Conservation (phyloP, 2,113 vertebrate genomes). For the Myotis brandtii region DNA sequence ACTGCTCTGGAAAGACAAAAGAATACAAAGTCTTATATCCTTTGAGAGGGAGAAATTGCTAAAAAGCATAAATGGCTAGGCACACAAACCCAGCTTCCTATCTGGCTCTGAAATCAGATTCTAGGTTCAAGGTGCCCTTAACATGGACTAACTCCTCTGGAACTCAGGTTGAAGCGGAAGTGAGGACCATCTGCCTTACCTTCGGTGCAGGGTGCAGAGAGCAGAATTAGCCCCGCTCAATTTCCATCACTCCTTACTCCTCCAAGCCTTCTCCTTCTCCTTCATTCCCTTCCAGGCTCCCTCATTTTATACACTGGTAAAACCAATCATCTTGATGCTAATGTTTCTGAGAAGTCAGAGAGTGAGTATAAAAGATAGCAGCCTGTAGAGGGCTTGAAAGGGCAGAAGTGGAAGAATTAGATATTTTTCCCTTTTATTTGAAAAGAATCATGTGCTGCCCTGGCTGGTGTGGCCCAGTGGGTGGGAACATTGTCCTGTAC, state of each 20-base stretch:
- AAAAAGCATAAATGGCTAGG: not conserved
- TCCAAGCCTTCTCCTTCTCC: not conserved
- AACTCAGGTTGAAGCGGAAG: not conserved
- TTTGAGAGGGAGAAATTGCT: not conserved
- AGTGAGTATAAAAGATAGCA: not conserved
- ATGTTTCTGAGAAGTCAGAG: not conserved
- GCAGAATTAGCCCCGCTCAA: not conserved
- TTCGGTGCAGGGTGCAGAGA: too few species aligned
- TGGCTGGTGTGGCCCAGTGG: not conserved
- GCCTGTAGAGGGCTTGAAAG: not conserved
- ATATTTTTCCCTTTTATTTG: not conserved
- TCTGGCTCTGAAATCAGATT: not conserved
- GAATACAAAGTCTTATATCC: not conserved
- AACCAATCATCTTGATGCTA: not conserved
- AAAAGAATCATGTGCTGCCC: not conserved
- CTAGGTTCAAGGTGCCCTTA: not conserved
- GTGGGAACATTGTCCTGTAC: not conserved
- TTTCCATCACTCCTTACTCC: not conserved
- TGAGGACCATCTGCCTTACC: rapidly evolving
- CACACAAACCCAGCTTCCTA: not conserved
- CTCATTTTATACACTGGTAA: not conserved
- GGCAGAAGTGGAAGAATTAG: not conserved
- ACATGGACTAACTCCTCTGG: not conserved
- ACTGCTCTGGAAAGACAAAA: not conserved
- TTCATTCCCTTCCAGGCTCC: not conserved